Conservation (phyloP, 64 coral and sea anemone species). For the Actinia equina region DNA sequence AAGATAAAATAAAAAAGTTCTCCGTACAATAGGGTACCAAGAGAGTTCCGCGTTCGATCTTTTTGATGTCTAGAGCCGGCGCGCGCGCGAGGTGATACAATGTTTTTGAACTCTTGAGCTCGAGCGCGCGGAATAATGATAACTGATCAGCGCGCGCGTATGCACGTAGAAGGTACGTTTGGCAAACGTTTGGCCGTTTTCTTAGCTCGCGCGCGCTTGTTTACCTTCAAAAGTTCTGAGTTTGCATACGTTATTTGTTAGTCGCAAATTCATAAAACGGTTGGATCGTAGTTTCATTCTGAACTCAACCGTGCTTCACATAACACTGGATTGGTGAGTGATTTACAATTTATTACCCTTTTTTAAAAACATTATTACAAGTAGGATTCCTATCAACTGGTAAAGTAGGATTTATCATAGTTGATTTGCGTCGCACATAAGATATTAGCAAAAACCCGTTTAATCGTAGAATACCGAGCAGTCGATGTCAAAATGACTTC, state of each 20-base stretch:
- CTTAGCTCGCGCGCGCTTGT: neutral
- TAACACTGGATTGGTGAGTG: neutral
- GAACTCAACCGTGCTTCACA: slow-evolving; percentile 1
- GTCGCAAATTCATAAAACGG: neutral
- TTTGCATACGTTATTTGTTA: neutral
- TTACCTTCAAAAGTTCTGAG: neutral
- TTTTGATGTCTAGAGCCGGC: no score
- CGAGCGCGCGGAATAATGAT: neutral
- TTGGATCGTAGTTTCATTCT: neutral
- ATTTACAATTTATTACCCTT: neutral
- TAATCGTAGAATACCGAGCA: no score
- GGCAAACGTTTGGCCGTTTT: neutral
- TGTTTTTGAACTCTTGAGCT: neutral
- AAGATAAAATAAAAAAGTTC: no score
- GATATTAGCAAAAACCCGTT: no score
- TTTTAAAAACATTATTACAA: neutral
- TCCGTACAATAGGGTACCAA: no score
- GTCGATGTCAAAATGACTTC: no score
- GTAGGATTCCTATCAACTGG: neutral
- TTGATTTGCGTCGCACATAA: no score
- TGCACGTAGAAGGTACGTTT: no score
- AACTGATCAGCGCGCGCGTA: no score
- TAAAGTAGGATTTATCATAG: neutral
- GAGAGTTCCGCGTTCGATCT: no score
- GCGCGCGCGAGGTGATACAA: no score